phyloP scores from a whole-genome alignment of 2,888 invertebrate species.

The Tachina grossa region DNA sequence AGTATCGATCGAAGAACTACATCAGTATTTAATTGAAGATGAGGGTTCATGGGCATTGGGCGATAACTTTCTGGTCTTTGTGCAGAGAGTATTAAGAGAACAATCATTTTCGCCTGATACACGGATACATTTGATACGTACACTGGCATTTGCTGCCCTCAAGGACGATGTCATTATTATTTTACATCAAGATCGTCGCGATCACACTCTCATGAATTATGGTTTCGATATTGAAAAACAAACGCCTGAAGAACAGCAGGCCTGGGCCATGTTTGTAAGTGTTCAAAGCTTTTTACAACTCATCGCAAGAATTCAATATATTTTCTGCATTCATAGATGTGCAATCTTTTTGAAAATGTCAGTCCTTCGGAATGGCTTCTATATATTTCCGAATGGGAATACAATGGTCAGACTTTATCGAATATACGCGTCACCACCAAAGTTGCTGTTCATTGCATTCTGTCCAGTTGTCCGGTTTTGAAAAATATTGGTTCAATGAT shows the following conservation, averaged over 20 bases:
- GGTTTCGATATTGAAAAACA: slow-evolving; percentile 91
- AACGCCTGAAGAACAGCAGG: slow-evolving; percentile 89
- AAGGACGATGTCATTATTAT: slow-evolving; percentile 95
- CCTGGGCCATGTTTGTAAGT: slow-evolving; percentile 91
- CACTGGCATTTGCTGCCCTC: slow-evolving; percentile 89
- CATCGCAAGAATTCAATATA: background rate
- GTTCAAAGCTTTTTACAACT: background rate
- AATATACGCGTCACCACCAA: slow-evolving; percentile 96
- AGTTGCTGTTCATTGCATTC: slow-evolving; percentile 92
- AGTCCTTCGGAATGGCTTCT: slow-evolving; percentile 96
- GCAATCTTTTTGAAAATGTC: slow-evolving; percentile 94
- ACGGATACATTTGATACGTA: slow-evolving; percentile 87
- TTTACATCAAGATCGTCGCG: slow-evolving; percentile 94
- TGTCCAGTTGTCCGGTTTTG: slow-evolving; percentile 88
- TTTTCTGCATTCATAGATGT: slow-evolving; percentile 85
- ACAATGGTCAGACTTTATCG: slow-evolving; percentile 89
- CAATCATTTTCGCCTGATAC: slow-evolving; percentile 85
- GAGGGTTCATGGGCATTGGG: slow-evolving; percentile 97
- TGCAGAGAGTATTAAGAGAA: slow-evolving; percentile 87
- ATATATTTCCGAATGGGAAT: slow-evolving; percentile 96
- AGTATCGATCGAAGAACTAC: slow-evolving; percentile 89
- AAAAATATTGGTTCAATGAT: slow-evolving; percentile 93
- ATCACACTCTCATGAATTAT: slow-evolving; percentile 94
- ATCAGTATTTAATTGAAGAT: slow-evolving; percentile 93
- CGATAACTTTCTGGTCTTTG: slow-evolving; percentile 92